Percentiles rank a stretch among this genome's conserved stretches.
These are phyloP conservation scores for Anoura caudifer DNA, from an alignment of 2,113 vertebrate species.

Conservation along the genomic window DNA sequence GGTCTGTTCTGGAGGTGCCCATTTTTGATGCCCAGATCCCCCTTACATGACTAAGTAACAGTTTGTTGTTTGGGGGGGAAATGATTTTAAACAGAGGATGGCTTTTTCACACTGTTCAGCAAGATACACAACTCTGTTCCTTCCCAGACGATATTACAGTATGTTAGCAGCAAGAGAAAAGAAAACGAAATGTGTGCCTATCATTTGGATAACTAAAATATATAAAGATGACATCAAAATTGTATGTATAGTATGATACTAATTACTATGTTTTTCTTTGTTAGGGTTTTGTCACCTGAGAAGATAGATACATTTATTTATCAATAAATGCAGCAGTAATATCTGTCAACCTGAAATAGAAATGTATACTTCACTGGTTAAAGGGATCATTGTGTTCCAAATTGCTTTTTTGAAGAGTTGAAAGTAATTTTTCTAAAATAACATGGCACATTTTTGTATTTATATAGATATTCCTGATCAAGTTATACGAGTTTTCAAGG, in stretches of 20 bases:
- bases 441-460: not conserved
- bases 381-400: not conserved
- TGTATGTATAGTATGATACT: not conserved
- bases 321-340: not conserved
- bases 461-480: slow-evolving; percentile 94
- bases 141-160: not conserved
- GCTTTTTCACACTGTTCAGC: not conserved
- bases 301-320: not conserved
- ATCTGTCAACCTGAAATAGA: not conserved
- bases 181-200: not conserved
- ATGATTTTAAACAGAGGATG: not conserved
- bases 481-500: slow-evolving; percentile 96
- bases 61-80: not conserved
- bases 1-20: not conserved
- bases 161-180: not conserved
- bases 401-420: slow-evolving; percentile 25
- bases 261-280: not conserved
- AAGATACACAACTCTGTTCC: not conserved
- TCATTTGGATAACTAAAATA: slow-evolving; percentile 6
- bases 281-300: slow-evolving; percentile 34
- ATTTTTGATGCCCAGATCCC: not conserved
- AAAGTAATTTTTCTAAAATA: slow-evolving; percentile 31
- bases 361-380: not conserved
- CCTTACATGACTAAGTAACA: not conserved
- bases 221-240: not conserved